phyloP scores from a whole-genome alignment of 2,113 vertebrate species.

The Cichladusa arquata region DNA sequence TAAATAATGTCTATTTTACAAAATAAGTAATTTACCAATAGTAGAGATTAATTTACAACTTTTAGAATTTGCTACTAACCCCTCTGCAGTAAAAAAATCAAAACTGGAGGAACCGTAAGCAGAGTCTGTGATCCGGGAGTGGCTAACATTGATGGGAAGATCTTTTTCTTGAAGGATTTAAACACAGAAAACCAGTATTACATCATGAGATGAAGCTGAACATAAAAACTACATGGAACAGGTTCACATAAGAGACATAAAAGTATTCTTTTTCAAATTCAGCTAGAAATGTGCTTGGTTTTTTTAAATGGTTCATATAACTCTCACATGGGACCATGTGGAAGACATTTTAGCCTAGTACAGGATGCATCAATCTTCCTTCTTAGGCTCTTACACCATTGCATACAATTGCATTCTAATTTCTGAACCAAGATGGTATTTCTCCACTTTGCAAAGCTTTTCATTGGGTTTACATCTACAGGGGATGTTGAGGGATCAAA shows the following conservation, averaged over 20 bases:
- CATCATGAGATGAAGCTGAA: neutral
- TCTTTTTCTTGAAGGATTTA: neutral
- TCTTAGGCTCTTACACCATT: neutral
- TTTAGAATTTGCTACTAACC: neutral
- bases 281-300: neutral
- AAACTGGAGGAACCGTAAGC: conserved; percentile 37
- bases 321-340: neutral
- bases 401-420: neutral
- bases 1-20: neutral
- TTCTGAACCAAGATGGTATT: neutral
- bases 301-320: accelerated
- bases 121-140: neutral
- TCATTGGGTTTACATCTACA: neutral
- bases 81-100: neutral
- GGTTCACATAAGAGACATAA: neutral
- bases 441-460: neutral
- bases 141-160: neutral
- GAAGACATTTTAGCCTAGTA: conserved; percentile 18
- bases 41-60: neutral
- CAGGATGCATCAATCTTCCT: neutral
- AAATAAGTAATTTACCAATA: neutral
- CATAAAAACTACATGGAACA: neutral
- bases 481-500: neutral
- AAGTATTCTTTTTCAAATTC: neutral
- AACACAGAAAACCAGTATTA: neutral